Evolutionary conservation across 2,888 invertebrate genomes (phyloP), one percentile per base, ranked within the genome.

Genomic region (Latrodectus elegans): DNA sequence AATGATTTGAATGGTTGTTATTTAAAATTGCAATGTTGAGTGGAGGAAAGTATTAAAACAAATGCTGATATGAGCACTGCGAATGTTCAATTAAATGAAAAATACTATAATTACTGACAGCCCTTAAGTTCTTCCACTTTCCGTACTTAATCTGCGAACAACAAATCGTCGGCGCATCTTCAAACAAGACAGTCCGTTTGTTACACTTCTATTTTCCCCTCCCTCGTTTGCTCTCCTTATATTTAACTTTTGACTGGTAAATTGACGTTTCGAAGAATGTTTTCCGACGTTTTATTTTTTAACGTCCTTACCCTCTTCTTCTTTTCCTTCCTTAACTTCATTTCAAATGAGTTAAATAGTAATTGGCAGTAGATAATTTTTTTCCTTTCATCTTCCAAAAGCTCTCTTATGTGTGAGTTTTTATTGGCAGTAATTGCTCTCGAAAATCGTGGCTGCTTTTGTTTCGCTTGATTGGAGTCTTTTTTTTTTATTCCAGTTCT

Each of bases 401-500:
- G 70, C 68, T 51, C 55, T 70, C 38, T 17, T 17, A 26, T 64
- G 70, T 76, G 65, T 49, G 52, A 68, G 76, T 77, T 81, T 81
- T 87, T 81, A 81, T 81, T 87, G 86, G 76, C 75, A 77, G 86
- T 82, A 87, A 87, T 82, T 87, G 86, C 77, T 15, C 55, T 17
- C 52, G 74, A 85, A 79, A 74, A 75, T 49, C 72, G 67, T 60
- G 71, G 15, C 55, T 64, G 51, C 77, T 84, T 70, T 84, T 52
- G 51, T 84, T 84, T 74, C 22, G 60, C 6, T 12, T 68, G 67
- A 22, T 17, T 68, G 67, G 12, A 22, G 67, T 17, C 22, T 22
- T 22, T 1, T 38, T 38, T 38, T 38, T 38, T 38, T 38, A 38
- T 38, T 38, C 38, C 38, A 38, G 38, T 38, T 38, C 38, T 38